phyloP scores from a whole-genome alignment of 2,797 vertebrate genomes.

The Simalia tracyae region DNA sequence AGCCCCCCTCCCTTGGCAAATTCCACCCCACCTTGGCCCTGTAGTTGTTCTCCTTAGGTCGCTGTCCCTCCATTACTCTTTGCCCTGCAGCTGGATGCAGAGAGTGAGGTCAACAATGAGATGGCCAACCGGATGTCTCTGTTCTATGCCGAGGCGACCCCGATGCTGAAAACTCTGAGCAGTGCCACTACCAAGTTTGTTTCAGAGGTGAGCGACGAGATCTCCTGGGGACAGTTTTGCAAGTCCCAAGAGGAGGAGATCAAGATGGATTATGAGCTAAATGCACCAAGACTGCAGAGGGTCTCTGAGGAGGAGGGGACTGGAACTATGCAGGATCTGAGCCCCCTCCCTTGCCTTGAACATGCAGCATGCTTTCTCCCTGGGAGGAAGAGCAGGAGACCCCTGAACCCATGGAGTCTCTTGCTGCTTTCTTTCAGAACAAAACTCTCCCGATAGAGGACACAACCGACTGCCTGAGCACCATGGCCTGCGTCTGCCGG shows the following conservation, averaged over 20 bases:
- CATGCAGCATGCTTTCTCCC: background rate
- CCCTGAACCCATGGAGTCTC: background rate
- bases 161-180: conserved; percentile 92
- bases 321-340: background rate
- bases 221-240: background rate
- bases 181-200: conserved; percentile 92
- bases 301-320: background rate
- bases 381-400: accelerated
- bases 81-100: conserved; percentile 79
- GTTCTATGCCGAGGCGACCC: conserved; percentile 90
- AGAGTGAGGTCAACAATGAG: conserved; percentile 91
- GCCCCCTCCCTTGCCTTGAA: background rate
- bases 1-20: background rate
- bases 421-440: conserved; percentile 75
- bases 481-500: conserved; percentile 90
- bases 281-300: background rate
- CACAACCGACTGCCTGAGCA: conserved; percentile 92
- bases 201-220: conserved; percentile 78
- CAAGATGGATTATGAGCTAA: background rate
- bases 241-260: background rate
- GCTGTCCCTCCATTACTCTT: no score
- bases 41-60: accelerated
- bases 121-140: conserved; percentile 95
- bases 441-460: conserved; percentile 92
- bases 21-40: background rate